Percentiles rank a stretch among this genome's conserved stretches.
Evolutionary conservation across 2,113 vertebrate genomes (phyloP).

Genomic region (Naja naja): DNA sequence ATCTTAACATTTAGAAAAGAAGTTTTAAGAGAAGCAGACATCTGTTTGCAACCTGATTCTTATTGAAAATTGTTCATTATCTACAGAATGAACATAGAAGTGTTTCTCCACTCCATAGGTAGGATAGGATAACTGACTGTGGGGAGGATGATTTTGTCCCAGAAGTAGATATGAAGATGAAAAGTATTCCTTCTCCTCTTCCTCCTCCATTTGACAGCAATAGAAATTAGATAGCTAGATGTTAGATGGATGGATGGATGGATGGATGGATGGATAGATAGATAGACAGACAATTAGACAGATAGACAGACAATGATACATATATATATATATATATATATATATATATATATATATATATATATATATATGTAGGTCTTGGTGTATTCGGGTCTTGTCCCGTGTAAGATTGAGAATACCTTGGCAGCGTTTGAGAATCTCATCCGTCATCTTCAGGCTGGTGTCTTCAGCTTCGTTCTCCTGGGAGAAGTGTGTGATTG

Average conservation of each 20-base stretch:
- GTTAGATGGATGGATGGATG: too few species aligned
- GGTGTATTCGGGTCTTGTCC: too few species aligned
- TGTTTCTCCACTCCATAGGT: background rate
- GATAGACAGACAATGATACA: rapidly evolving
- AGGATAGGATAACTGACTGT: background rate
- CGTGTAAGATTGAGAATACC: too few species aligned
- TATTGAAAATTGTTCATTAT: background rate
- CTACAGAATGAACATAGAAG: background rate
- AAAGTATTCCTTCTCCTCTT: background rate
- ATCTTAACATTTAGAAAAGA: background rate
- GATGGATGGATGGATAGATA: too few species aligned
- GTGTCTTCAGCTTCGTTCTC: too few species aligned
- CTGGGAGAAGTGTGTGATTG: too few species aligned
- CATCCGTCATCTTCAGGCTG: too few species aligned
- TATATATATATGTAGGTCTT: too few species aligned
- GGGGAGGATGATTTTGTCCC: background rate
- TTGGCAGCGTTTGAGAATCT: too few species aligned
- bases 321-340: too few species aligned
- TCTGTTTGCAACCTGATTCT: background rate
- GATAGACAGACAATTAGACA: too few species aligned
- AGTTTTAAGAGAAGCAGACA: background rate
- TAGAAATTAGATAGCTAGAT: background rate
- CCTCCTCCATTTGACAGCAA: background rate
- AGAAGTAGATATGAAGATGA: background rate
- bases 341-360: too few species aligned